These are phyloP conservation scores for Lateolabrax maculatus DNA, from an alignment of 2,797 vertebrate species.

Conservation along the genomic window DNA sequence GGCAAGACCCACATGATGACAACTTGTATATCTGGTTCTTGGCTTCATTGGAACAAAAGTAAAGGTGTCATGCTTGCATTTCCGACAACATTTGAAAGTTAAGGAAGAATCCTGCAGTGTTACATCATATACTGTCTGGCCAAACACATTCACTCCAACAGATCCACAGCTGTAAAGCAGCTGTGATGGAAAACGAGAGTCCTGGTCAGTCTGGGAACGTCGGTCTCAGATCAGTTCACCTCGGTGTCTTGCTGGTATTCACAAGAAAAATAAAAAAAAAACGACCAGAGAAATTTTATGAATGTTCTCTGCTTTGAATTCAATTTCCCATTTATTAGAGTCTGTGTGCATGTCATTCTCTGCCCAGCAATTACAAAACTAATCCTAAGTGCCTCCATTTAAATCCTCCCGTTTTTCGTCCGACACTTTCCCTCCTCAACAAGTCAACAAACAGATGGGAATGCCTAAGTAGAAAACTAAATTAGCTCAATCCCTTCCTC, in stretches of 20 bases:
- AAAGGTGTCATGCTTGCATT: background rate
- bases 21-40: conserved; percentile 46
- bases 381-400: conserved; percentile 22
- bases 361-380: conserved; percentile 22
- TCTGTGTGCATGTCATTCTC: conserved; percentile 19
- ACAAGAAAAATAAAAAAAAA: conserved; percentile 7
- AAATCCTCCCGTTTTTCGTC: conserved; percentile 20
- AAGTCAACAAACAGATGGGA: conserved; percentile 68
- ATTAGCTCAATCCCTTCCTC: conserved; percentile 42
- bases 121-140: conserved; percentile 22
- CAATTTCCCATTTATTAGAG: conserved; percentile 35
- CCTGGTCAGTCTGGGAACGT: conserved; percentile 5
- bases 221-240: background rate
- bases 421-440: conserved; percentile 30
- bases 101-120: background rate
- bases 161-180: conserved; percentile 54
- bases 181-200: conserved; percentile 34
- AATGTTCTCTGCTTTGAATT: conserved; percentile 39
- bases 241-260: conserved; percentile 17
- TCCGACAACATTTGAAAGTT: background rate
- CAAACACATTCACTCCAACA: conserved; percentile 2
- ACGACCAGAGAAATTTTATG: background rate
- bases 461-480: conserved; percentile 57
- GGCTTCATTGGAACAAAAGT: background rate
- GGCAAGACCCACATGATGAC: background rate